A percentile compares a stretch with the other conserved stretches of the same genome.
Conservation (phyloP, 2,113 vertebrate species). For the Aegithalos caudatus region DNA sequence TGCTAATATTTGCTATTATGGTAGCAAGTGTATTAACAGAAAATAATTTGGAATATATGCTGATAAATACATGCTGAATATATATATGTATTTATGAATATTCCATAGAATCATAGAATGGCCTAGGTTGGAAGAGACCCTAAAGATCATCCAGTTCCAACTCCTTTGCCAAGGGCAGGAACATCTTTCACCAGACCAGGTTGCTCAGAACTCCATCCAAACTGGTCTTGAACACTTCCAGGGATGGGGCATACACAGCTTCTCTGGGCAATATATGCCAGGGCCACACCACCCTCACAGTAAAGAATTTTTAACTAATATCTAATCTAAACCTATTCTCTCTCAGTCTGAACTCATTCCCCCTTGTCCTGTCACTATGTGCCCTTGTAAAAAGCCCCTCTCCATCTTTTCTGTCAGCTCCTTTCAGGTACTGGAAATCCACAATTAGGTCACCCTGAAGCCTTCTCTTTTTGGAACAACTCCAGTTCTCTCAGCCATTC, state of each 20-base stretch:
- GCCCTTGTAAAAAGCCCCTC: background rate
- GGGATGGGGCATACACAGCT: background rate
- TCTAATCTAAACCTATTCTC: background rate
- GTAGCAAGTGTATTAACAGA: background rate
- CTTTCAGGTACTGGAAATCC: background rate
- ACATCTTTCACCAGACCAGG: background rate
- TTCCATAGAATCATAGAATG: background rate
- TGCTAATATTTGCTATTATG: background rate
- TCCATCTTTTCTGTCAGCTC: background rate
- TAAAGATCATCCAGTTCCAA: background rate
- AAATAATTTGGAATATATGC: background rate
- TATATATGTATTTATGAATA: background rate
- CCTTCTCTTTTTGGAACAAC: background rate
- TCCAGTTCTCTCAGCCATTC: background rate
- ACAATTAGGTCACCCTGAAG: background rate
- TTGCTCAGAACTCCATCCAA: background rate
- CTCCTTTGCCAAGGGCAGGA: background rate
- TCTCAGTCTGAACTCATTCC: background rate
- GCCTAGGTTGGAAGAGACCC: background rate
- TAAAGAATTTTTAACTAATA: background rate
- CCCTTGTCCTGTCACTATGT: background rate
- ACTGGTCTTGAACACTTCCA: background rate
- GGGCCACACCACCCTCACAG: background rate
- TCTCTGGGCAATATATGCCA: background rate
- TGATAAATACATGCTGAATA: background rate